Evolutionary conservation across 2,113 vertebrate species (phyloP), one percentile per base, ranked within the genome.

Genomic region (Aphyosemion australe): DNA sequence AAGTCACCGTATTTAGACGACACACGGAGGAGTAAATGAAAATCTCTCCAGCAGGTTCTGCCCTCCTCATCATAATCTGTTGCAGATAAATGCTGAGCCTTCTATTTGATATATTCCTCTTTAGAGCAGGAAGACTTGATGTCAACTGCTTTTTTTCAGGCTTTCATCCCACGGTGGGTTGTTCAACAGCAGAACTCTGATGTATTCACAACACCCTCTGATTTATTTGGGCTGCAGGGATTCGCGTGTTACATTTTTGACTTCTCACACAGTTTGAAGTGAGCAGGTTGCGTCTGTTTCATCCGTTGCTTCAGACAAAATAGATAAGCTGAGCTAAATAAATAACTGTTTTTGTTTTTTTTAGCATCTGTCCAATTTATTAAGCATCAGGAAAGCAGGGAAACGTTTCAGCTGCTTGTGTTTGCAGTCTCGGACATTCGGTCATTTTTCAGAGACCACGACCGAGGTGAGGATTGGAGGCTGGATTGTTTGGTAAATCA

Each of bases 131-230:
- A 19, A 53, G 20, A 56, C 65, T 45, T 41, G 32, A 61, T 65
- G 69, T 81, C 68, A 54, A 21, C 12, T 50, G 26, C 12, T 16
- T 13, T 75, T 50, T 20, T 45, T 51, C 3, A 65, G 55, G 69
- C 39, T 61, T 80, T 75, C 72, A 78, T 74, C 73, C 62, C 76
- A 11, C n/a, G 42, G 11, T 53, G 73, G 58, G 52, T 41, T 78
- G 5, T 12, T 41, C 45, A 39, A 58, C 74, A 62, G 43, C 43
- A 70, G 43, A 61, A 43, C 76, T 60, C 57, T 58, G 65, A 43
- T 76, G 58, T 52, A n/a, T 73, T 67, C 16, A 67, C 65, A 62
- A 61, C 76, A 67, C 79, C 79, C 21, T 60, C 74, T 71, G 71
- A 66, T 69, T 52, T 65, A 64, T 78, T 56, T 62, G 55, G 42